Evolutionary conservation across 2,888 invertebrate genomes (phyloP), one percentile per base, ranked within the genome.

Genomic region (Allophyes oxyacanthae): DNA sequence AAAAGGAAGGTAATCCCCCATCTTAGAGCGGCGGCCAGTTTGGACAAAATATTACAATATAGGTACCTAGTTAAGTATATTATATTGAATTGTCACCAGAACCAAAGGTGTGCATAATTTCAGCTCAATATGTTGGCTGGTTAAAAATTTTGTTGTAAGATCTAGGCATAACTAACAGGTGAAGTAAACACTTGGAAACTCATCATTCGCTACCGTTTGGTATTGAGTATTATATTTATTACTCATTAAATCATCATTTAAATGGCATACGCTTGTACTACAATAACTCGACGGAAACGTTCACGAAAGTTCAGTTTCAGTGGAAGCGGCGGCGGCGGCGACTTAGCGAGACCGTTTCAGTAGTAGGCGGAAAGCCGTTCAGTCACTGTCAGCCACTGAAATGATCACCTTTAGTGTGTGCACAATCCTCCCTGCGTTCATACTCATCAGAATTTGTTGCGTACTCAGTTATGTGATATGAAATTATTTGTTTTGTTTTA

Each of bases 301-400:
- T 71, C 80, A 62, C 74, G 65, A 74, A 72, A 79, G 78, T 85
- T 83, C 82, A 78, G 62, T 76, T 80, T 77, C 79, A 81, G 80
- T 77, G 64, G 61, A 60, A 75, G 76, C 74, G 73, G 64, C 78
- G 76, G 76, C 74, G 73, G 64, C 78, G 76, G 74, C 77, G 76
- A 78, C 77, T 84, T 79, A 56, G 81, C 80, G 68, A 83, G 78
- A 74, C 82, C 72, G 78, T 84, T 83, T 81, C 90, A 90, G 91
- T 90, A 69, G 81, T 62, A 64, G 66, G 77, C 83, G 83, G 80
- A 78, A 72, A 79, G 79, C 78, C 83, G 80, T 61, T 32, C 78
- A 62, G 83, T 62, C 68, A 63, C 64, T 69, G 71, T 67, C 72
- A 62, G 66, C 59, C 37, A 34, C 62, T 66, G 63, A 72, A 55